Evolutionary conservation across 92 coral and sea anemone genomes (phyloP), one percentile per base, ranked within the genome.

Genomic region (Palythoa caribaeorum): DNA sequence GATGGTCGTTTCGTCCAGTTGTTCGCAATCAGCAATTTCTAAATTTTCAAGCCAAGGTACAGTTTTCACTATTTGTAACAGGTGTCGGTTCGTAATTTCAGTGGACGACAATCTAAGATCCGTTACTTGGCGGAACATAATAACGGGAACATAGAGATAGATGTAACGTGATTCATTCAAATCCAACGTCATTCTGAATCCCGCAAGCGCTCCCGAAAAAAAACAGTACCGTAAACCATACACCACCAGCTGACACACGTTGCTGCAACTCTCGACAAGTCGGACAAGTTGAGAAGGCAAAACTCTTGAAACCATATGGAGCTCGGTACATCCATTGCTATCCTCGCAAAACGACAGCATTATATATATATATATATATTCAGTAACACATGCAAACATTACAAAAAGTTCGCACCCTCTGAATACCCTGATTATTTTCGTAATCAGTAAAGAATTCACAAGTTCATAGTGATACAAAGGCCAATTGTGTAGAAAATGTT

Each of bases 51-150:
- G 83, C 66, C 48, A 77, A 35, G 68, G 20, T 36, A 55, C 50
- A 28, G 83, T 55, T 35, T 35, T 77, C 83, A 77, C 69, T 21
- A 77, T 77, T 54, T 53, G 47, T 37, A 77, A 47, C 68, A 77
- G 50, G 68, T 77, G 69, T 54, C 35, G 11, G 68, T 77, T 77
- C 48, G 69, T 52, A 28, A 77, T 37, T 77, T 13, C 68, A 55
- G 83, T 77, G 65, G 66, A 52, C 13, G 47, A 52, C 68, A 72
- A 84, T 66, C 83, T 54, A 15, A 54, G 83, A 10, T 77, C 83
- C 5, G 83, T 77, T 35, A 54, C 47, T 51, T 35, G 83, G n/a
- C 20, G 21, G 68, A 77, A 77, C 69, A 53, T 77, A 10, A 77
- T 15, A 28, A 77, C 20, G 19, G 83, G 83, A 28, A 77, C 68